phyloP scores from a whole-genome alignment of 2,888 invertebrate genomes.

The Synanthedon vespiformis region DNA sequence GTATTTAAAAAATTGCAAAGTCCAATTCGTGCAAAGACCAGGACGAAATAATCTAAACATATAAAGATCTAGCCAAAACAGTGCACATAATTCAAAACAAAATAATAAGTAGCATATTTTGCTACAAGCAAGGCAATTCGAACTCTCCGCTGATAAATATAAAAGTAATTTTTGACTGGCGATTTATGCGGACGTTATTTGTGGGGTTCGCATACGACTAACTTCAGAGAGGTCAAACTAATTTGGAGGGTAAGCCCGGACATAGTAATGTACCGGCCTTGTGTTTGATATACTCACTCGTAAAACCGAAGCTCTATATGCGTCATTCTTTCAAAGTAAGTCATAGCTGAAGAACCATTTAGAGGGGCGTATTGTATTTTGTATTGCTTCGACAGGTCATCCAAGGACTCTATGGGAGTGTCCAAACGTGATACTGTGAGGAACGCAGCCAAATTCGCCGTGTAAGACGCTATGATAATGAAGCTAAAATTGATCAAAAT shows the following conservation, averaged over 20 bases:
- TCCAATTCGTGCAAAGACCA: too few species aligned
- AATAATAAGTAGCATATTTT: too few species aligned
- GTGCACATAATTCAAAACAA: too few species aligned
- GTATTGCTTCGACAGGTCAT: constrained; percentile 95
- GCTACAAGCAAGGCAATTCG: too few species aligned
- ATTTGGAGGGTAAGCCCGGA: not conserved
- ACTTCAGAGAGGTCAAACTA: not conserved
- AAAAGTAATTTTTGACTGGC: too few species aligned
- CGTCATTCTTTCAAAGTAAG: constrained; percentile 96
- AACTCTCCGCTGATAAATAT: too few species aligned
- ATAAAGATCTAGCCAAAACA: too few species aligned
- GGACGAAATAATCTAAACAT: too few species aligned
- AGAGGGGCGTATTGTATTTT: constrained; percentile 96
- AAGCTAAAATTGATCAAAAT: constrained; percentile 64
- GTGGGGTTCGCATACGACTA: not conserved
- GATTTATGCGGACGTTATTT: too few species aligned
- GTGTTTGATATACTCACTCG: constrained; percentile 73
- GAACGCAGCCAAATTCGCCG: constrained; percentile 97
- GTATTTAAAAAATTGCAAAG: too few species aligned
- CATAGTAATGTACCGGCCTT: not conserved
- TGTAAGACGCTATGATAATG: constrained; percentile 98
- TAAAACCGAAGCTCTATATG: constrained; percentile 95
- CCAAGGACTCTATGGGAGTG: constrained; percentile 91
- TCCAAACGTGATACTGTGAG: constrained; percentile 94
- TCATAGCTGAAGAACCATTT: constrained; percentile 88